Evolutionary conservation across 1,140 invertebrate genomes (phyloP).

Genomic region (Neodiprion fabricii): DNA sequence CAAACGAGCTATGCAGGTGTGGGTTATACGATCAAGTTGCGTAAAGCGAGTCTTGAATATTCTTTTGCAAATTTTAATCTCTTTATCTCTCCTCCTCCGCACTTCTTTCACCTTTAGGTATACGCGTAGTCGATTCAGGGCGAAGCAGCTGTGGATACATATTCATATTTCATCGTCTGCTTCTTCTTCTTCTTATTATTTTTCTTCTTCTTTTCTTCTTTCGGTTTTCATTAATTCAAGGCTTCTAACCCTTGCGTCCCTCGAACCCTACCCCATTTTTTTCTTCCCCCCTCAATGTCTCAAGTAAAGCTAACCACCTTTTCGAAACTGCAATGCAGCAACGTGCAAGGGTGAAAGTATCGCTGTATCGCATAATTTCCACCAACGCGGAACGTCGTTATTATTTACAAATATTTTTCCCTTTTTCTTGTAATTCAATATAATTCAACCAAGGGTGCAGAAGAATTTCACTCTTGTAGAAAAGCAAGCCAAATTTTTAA

Average conservation of each 20-base stretch:
- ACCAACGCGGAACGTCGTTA: neutral
- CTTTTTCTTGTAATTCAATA: neutral
- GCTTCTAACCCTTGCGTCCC: conserved; percentile 17
- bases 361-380: neutral
- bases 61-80: conserved; percentile 1
- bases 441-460: too few species aligned
- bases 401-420: neutral
- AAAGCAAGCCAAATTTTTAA: too few species aligned
- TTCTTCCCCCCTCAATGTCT: neutral
- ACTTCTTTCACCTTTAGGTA: too few species aligned
- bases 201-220: conserved; percentile 14
- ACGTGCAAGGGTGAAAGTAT: too few species aligned
- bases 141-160: conserved; percentile 39
- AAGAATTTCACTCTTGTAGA: too few species aligned
- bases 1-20: too few species aligned
- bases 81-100: neutral
- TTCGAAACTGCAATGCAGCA: neutral
- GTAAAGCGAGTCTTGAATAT: neutral
- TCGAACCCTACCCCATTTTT: neutral
- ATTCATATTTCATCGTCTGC: conserved; percentile 35
- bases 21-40: neutral
- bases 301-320: neutral
- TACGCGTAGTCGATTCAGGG: neutral
- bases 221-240: conserved; percentile 13
- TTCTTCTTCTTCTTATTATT: neutral